Conservation (phyloP, 2,888 invertebrate genomes). For the Trachelus iudaicus region DNA sequence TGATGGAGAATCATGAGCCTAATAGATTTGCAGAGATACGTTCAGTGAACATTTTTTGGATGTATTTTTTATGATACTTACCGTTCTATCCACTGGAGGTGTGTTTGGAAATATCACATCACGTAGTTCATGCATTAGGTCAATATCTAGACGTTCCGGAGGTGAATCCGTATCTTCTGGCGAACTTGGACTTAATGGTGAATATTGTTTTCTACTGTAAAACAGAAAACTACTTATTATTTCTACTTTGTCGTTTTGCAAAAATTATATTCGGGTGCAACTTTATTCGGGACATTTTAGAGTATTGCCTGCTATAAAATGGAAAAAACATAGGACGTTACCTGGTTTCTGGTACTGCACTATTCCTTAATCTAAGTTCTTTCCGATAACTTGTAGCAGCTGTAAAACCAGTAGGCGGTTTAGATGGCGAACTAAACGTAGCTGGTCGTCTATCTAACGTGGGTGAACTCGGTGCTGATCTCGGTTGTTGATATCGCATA, state of each 20-base stretch:
- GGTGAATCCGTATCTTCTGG: slow-evolving; percentile 67
- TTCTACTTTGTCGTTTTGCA: background rate
- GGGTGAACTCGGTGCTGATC: slow-evolving; percentile 77
- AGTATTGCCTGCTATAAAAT: background rate
- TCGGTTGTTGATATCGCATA: slow-evolving; percentile 65
- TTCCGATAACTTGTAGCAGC: slow-evolving; percentile 61
- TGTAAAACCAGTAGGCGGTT: slow-evolving; percentile 58
- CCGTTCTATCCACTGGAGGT: slow-evolving; percentile 74
- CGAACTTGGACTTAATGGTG: slow-evolving; percentile 68
- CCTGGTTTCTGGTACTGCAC: slow-evolving; percentile 56
- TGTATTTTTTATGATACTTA: slow-evolving; percentile 62
- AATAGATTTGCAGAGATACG: background rate
- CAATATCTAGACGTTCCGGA: slow-evolving; percentile 67
- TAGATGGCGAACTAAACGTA: slow-evolving; percentile 60
- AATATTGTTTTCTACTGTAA: slow-evolving; percentile 62
- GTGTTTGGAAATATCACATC: slow-evolving; percentile 71
- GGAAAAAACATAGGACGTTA: slow-evolving; percentile 22
- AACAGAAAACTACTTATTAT: background rate
- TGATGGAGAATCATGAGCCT: background rate
- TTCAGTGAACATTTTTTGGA: background rate
- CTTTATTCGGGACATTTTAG: too few species aligned
- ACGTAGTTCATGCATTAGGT: slow-evolving; percentile 76
- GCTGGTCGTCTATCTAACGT: slow-evolving; percentile 69
- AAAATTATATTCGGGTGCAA: background rate
- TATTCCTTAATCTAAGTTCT: slow-evolving; percentile 58